A percentile compares a stretch with the other conserved stretches of the same genome.
Evolutionary conservation across 2,888 invertebrate species (phyloP).

Genomic region (Diogma glabrata): DNA sequence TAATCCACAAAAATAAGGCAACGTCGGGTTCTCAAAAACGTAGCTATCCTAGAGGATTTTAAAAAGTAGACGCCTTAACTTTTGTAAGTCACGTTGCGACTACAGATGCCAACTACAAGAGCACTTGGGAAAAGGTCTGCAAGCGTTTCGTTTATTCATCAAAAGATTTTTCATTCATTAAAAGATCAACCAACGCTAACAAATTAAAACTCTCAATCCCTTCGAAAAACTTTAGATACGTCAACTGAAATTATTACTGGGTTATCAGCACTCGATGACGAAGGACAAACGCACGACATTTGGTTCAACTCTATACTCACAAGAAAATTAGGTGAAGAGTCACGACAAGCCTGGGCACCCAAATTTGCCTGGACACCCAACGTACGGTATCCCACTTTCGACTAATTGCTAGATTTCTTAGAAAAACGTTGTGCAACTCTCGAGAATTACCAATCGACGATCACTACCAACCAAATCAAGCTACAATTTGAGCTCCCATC

Average conservation of each 20-base stretch:
- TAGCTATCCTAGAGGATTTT: neutral
- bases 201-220: no score
- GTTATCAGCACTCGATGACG: no score
- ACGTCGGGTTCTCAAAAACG: no score
- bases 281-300: no score
- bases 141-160: neutral
- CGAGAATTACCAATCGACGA: neutral
- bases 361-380: neutral
- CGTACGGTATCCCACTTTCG: neutral
- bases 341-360: neutral
- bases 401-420: neutral
- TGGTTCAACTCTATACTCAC: no score
- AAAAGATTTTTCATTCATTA: neutral
- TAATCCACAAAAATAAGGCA: no score
- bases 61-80: neutral
- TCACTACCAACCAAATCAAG: neutral
- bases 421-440: neutral
- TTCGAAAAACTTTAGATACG: no score
- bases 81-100: neutral
- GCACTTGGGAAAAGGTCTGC: neutral
- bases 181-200: no score
- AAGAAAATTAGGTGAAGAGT: neutral
- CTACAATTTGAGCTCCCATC: neutral
- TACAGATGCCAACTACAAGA: neutral
- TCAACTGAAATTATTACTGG: no score